Percentiles rank a stretch among this genome's conserved stretches.
Evolutionary conservation across 1,140 invertebrate species (phyloP).

Genomic region (Drosophila jambulina): DNA sequence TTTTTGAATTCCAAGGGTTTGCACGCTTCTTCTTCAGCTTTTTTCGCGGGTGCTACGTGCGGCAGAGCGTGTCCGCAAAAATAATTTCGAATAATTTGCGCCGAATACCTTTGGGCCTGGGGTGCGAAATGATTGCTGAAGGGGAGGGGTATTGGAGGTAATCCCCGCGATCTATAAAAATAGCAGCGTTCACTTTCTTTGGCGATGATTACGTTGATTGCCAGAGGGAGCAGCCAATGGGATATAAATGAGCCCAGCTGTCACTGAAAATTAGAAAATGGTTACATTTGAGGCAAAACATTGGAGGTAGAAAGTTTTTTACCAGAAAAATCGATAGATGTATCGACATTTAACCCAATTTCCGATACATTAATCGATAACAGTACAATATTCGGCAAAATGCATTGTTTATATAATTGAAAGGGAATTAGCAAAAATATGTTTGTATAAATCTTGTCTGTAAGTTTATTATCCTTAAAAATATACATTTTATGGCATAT

Average conservation of each 20-base stretch:
- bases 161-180: constrained; percentile 3
- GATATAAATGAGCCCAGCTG: background rate
- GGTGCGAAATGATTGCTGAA: constrained; percentile 23
- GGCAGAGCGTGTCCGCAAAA: constrained; percentile 60
- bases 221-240: constrained; percentile 6
- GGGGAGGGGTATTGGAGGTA: background rate
- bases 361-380: too few species aligned
- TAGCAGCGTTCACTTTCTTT: constrained; percentile 32
- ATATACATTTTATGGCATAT: too few species aligned
- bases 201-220: constrained; percentile 23
- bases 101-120: constrained; percentile 17
- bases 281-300: background rate
- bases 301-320: background rate
- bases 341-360: too few species aligned
- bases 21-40: constrained; percentile 8
- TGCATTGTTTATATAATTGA: too few species aligned
- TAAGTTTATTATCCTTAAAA: too few species aligned
- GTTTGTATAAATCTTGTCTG: too few species aligned
- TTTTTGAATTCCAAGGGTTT: constrained; percentile 64
- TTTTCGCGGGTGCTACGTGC: constrained; percentile 49
- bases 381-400: too few species aligned
- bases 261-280: background rate
- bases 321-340: too few species aligned
- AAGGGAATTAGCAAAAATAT: too few species aligned
- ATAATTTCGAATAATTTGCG: constrained; percentile 30